Evolutionary conservation across 2,113 vertebrate genomes (phyloP), one percentile per base, ranked within the genome.

Genomic region (Mellivora capensis): DNA sequence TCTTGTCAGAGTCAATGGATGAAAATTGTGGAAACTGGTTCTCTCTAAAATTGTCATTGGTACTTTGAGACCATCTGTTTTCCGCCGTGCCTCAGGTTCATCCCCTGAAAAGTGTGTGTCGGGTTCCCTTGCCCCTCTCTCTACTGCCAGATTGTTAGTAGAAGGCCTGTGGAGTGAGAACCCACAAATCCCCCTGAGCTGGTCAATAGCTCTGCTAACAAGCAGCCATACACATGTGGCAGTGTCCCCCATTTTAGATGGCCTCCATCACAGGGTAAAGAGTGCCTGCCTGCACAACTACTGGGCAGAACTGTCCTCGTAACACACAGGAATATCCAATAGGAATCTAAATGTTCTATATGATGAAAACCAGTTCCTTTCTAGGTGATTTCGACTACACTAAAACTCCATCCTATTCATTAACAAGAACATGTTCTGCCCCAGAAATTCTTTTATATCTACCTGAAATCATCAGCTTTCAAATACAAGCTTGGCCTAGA

Each of bases 391-490:
- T 62, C 91, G 74, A 61, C 85, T 87, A 47, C 67, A 47, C n/a
- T 4, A 89, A 64, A 67, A 64, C 18, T 64, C n/a, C 31, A 91
- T 39, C 9, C 72, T 94, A 21, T 61, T 93, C 67, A 93, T 96
- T 97, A 96, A 77, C 77, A 88, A 83, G 44, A 91, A 59, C 39
- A 64, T 77, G 47, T 79, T 91, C 52, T 88, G 39, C 25, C 44
- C 61, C 49, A 91, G 52, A 91, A 96, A 96, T 42, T 17, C 44
- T 86, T 93, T 93, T 85, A 91, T 86, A 57, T 91, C 90, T 91
- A 86, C 72, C 79, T 91, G 47, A 95, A n/a, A 82, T 67, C 59
- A 89, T 93, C 31, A 42, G 42, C 42, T 97, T 89, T 84, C 74
- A 93, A 80, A 96, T 13, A 80, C 47, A 64, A 83, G 77, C 80